Conservation (phyloP, 2,797 vertebrate species). For the Anas acuta region DNA sequence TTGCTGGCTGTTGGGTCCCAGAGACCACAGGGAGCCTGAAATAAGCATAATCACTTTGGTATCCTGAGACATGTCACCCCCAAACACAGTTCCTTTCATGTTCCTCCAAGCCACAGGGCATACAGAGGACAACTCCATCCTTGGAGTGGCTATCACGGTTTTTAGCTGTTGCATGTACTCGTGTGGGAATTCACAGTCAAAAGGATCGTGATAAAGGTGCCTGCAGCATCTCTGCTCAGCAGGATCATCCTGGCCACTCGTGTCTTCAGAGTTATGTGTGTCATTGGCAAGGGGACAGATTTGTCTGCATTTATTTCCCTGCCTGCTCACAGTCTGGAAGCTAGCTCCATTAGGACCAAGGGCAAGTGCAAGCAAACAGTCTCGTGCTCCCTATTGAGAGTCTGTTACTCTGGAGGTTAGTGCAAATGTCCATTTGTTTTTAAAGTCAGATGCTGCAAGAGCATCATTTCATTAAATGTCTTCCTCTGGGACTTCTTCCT, state of each 20-base stretch:
- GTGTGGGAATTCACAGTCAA: background rate
- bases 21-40: background rate
- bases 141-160: background rate
- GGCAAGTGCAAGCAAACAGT: background rate
- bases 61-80: background rate
- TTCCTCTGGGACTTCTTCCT: background rate
- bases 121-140: no score
- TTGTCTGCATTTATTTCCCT: background rate
- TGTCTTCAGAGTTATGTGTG: background rate
- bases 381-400: background rate
- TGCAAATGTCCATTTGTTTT: background rate
- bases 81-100: background rate
- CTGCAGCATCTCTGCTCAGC: background rate
- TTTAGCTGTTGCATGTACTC: background rate
- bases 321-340: background rate
- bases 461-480: background rate
- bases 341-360: background rate
- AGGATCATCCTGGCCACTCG: background rate
- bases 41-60: background rate
- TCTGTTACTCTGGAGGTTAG: background rate
- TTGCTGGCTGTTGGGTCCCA: background rate
- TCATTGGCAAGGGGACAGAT: background rate
- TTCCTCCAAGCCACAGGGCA: no score
- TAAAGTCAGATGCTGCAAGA: background rate
- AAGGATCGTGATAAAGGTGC: background rate